Conservation (phyloP, 2,113 vertebrate genomes). For the Pimephales promelas region DNA sequence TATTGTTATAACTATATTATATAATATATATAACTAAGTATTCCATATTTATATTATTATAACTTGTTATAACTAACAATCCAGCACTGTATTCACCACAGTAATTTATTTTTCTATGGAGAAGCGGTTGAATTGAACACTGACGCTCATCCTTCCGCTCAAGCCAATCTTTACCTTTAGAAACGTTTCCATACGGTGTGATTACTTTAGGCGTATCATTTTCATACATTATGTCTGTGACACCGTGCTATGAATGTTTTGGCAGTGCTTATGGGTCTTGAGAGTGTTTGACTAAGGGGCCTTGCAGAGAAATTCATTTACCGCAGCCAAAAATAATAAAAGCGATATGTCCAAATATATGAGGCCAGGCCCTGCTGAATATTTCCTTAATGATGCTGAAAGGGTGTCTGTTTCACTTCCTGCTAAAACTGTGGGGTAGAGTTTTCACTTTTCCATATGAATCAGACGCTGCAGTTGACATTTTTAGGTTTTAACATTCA, state of each 20-base stretch:
- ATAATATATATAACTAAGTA: no score
- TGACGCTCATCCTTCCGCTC: not conserved
- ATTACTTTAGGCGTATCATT: constrained; percentile 52
- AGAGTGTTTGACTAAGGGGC: constrained; percentile 76
- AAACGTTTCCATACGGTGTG: constrained; percentile 29
- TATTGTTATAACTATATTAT: no score
- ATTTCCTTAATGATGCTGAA: constrained; percentile 74
- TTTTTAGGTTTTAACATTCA: not conserved
- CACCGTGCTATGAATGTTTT: constrained; percentile 71
- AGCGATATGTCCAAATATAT: constrained; percentile 70
- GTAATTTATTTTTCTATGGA: no score
- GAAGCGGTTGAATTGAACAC: not conserved
- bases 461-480: not conserved
- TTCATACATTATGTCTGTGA: constrained; percentile 62
- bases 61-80: no score
- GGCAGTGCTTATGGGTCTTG: constrained; percentile 68
- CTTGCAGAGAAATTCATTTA: constrained; percentile 67
- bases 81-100: no score
- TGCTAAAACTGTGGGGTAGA: constrained; percentile 54
- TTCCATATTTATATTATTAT: no score
- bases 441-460: constrained; percentile 1
- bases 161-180: not conserved
- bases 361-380: constrained; percentile 68
- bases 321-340: constrained; percentile 76
- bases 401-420: constrained; percentile 71